Conservation (phyloP, 2,797 vertebrate species). For the Heteromormyrus szaboi region DNA sequence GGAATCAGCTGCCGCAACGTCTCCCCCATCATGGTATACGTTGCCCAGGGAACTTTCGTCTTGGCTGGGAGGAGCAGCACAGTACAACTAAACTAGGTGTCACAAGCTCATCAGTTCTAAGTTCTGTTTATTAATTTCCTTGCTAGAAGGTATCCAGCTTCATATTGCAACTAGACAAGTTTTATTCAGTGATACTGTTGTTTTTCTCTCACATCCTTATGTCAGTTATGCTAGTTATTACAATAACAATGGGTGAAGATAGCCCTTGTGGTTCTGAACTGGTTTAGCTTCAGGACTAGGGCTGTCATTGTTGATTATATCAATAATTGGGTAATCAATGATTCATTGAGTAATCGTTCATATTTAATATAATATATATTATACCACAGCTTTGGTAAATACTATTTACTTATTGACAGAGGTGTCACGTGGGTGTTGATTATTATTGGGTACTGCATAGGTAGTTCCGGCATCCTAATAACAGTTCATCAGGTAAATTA, state of each 20-base stretch:
- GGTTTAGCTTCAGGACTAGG: neutral
- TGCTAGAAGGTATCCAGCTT: neutral
- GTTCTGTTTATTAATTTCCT: neutral
- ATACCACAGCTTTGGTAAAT: neutral
- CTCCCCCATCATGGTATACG: constrained; percentile 86
- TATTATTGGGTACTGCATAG: neutral
- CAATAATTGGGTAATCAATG: neutral
- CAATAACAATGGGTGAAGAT: neutral
- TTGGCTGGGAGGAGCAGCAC: constrained; percentile 55
- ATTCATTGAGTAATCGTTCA: neutral
- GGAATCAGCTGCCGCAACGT: constrained; percentile 80
- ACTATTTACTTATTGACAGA: neutral
- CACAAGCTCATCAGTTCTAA: neutral
- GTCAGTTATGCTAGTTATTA: neutral
- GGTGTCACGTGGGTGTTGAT: neutral
- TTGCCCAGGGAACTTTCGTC: constrained; percentile 68
- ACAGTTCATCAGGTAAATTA: neutral
- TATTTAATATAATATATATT: neutral
- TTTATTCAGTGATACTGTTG: neutral
- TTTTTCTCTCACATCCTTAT: neutral
- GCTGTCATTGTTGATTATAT: neutral
- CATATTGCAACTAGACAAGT: neutral
- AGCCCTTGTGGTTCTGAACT: neutral
- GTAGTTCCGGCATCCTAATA: neutral
- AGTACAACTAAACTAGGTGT: neutral